Base-by-base conservation (phyloP, 2,888 invertebrate species). In the Sphaeridia pumilis region DNA sequence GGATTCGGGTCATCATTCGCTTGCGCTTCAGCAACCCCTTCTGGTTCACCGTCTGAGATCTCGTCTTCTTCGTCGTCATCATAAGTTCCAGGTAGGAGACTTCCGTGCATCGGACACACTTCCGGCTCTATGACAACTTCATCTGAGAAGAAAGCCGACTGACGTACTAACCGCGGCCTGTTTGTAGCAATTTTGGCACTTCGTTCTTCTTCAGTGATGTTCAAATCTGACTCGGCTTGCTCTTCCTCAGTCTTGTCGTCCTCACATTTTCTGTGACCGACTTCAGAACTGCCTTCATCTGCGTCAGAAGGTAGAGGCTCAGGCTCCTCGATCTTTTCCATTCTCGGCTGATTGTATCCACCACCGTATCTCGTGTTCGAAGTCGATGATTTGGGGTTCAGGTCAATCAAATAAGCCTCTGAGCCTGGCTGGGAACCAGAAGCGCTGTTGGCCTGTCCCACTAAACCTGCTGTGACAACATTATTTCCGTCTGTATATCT, bases 21-120 rank as follows among this genome's bases (percentile, higher is more conserved):
- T n/a, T n/a, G n/a, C n/a, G n/a, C n/a, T n/a, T n/a, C n/a, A n/a
- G n/a, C n/a, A n/a, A n/a, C n/a, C n/a, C n/a, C n/a, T n/a, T n/a
- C n/a, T n/a, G n/a, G n/a, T n/a, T n/a, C n/a, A n/a, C n/a, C n/a
- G n/a, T n/a, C n/a, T n/a, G n/a, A n/a, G n/a, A n/a, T n/a, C n/a
- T 79, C 80, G 56, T 78, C 77, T 67, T 78, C 77, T 66, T 77
- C 75, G 68, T 82, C 80, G 66, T 64, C 61, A 28, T 66, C 65
- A 44, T 66, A 63, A 34, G 66, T 63, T 4, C 64, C 64, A 12
- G 60, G 58, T 52, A 63, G 60, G n/a, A 65, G 57, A 4, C 57
- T 58, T 5, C 64, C 64, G 51, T 64, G 64, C 12, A 64, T 62
- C 1, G 64, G 64, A 54, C 64, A 63, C 2, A 64, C 49, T 58